Evolutionary conservation across 1,140 invertebrate species (phyloP).

Genomic region (Rhynchophorus ferrugineus): DNA sequence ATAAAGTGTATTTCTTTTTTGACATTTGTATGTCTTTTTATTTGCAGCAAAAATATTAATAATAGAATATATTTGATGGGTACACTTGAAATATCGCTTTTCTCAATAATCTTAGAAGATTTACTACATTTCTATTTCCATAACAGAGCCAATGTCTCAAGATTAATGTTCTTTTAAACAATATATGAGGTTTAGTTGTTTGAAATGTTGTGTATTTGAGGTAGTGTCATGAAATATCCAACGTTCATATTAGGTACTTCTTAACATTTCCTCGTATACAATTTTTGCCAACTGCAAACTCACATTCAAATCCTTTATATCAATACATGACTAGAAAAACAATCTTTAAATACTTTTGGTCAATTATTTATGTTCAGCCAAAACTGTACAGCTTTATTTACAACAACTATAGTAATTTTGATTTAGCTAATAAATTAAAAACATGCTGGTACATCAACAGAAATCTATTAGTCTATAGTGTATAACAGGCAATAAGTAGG

Average conservation of each 20-base stretch:
- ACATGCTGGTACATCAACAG: background rate
- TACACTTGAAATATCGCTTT: too few relatives aligned
- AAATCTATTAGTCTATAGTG: background rate
- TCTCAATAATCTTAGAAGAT: too few relatives aligned
- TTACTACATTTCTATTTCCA: background rate
- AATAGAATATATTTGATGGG: background rate
- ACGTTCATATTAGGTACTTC: background rate
- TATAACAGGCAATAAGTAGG: background rate
- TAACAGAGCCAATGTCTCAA: background rate
- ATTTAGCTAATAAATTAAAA: background rate
- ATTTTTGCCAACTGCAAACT: background rate
- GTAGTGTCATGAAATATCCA: background rate
- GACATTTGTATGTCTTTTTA: background rate
- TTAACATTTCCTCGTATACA: background rate
- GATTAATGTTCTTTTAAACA: background rate
- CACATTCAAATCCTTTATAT: background rate
- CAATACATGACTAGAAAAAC: background rate
- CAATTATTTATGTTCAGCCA: background rate
- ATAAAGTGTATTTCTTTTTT: background rate
- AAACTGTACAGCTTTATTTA: background rate
- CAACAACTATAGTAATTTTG: background rate
- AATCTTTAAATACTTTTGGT: background rate
- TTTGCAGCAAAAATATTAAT: background rate
- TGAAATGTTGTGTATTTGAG: background rate
- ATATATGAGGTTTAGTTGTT: background rate